Conservation (phyloP, 2,888 invertebrate species). For the Isoperla grammatica region DNA sequence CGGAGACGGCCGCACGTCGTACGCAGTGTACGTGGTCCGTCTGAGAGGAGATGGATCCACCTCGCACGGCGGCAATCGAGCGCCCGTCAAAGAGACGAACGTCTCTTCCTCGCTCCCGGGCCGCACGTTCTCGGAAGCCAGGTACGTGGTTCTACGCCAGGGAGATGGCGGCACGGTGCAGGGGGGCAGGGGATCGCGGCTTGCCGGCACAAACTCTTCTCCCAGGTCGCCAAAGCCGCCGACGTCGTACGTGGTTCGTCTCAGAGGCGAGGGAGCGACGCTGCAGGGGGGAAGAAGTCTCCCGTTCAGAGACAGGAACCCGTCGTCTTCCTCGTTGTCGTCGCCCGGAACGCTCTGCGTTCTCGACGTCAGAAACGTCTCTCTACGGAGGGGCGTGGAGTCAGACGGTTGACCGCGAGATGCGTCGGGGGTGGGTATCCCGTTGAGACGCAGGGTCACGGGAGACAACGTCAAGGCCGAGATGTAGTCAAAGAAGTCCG, state of each 20-base stretch:
- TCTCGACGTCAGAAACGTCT: not conserved
- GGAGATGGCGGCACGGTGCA: not conserved
- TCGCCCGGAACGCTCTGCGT: not conserved
- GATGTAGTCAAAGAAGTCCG: no score
- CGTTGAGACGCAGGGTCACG: no score
- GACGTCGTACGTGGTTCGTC: slow-evolving; percentile 17
- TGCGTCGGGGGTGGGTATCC: not conserved
- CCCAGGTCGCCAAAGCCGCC: no score
- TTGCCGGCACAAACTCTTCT: no score
- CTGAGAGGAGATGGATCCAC: not conserved
- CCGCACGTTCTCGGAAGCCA: not conserved
- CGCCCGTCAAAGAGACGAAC: not conserved
- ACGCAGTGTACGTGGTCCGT: not conserved
- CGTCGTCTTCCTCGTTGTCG: not conserved
- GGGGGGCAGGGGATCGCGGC: no score
- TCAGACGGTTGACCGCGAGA: not conserved
- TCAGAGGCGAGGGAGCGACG: slow-evolving; percentile 6
- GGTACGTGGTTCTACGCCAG: slow-evolving; percentile 1
- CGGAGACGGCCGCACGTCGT: not conserved
- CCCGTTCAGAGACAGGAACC: slow-evolving; percentile 4
- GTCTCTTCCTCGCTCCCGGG: not conserved
- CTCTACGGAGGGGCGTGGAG: not conserved
- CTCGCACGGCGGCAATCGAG: not conserved
- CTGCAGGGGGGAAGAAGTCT: slow-evolving; percentile 8
- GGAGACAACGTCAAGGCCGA: no score